Conservation (phyloP, 1,140 invertebrate genomes). For the Plectus sambesii region DNA sequence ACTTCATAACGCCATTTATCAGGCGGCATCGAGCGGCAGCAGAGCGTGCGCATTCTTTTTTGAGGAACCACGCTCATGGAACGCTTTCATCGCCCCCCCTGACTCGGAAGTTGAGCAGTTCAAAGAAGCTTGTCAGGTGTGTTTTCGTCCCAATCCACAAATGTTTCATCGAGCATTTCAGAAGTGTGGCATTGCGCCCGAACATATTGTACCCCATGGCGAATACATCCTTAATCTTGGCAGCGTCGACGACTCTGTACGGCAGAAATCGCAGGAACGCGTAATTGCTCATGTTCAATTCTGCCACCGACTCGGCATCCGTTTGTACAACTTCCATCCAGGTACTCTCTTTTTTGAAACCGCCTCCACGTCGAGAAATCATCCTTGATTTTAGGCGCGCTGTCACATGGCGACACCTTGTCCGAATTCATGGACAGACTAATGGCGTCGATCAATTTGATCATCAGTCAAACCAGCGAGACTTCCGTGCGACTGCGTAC, state of each 20-base stretch:
- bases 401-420: no score
- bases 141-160: neutral
- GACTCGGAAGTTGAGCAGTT: conserved; percentile 46
- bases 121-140: conserved; percentile 42
- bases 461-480: conserved; percentile 46
- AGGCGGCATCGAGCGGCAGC: conserved; percentile 42
- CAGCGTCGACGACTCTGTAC: conserved; percentile 47
- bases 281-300: conserved; percentile 51
- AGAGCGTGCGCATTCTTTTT: conserved; percentile 51
- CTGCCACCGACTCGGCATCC: conserved; percentile 51
- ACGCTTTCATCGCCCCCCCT: conserved; percentile 49
- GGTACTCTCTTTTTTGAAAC: no score
- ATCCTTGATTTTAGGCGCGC: conserved; percentile 51
- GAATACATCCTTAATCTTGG: conserved; percentile 53
- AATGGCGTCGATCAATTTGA: conserved; percentile 50
- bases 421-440: conserved; percentile 49
- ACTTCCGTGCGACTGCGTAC: conserved; percentile 45
- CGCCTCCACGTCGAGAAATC: no score
- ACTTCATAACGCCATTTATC: conserved; percentile 29
- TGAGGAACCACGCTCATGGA: conserved; percentile 49
- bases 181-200: conserved; percentile 22
- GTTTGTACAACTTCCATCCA: conserved; percentile 53
- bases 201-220: conserved; percentile 50
- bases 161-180: conserved; percentile 16
- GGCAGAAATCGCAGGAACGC: conserved; percentile 48